Evolutionary conservation across 1,140 invertebrate genomes (phyloP), one percentile per base, ranked within the genome.

Genomic region (Trachelipus rathkii): DNA sequence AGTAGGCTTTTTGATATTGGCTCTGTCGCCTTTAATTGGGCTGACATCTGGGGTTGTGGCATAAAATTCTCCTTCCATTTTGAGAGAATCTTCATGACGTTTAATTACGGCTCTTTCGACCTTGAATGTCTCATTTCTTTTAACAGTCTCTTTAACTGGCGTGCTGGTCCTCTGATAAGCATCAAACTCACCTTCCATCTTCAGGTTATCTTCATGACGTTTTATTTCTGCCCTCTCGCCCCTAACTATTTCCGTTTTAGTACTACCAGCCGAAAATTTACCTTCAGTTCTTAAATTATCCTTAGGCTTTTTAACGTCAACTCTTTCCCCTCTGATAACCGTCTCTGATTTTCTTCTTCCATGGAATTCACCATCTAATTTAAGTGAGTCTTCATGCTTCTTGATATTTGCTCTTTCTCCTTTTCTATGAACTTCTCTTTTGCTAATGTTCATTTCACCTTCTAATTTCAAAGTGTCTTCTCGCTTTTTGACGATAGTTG

Each of bases 171-270:
- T 76, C 43, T 81, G 79, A 45, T 71, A 75, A 23, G 77, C 76
- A 33, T 81, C 78, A 5, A 91, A 89, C 83, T 89, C 88, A 70
- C 87, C 87, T 84, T 91, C 85, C 77, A 86, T 85, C 74, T 84
- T 83, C 0, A 90, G 77, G 81, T 88, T 88, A 72, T 88, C 87
- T 10, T 72, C 75, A 44, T 81, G 87, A 70, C 83, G 85, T 5
- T 87, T 85, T 0, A 85, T 83, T 0, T 80, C 84, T 70, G 86
- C 84, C 71, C 85, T 82, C 23, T 81, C 80, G 19, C 78, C 78
- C 60, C 46, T 75, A 11, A 82, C 79, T 23, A 73, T 76, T 19
- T 73, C 53, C 79, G 11, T 76, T 73, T 45, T 76, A 76, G 60
- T 77, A 21, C 43, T 76, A 77, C 23, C 81, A 13, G 50, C 76